Evolutionary conservation across 2,113 vertebrate genomes (phyloP), one percentile per base, ranked within the genome.

Genomic region (Gopherus flavomarginatus): DNA sequence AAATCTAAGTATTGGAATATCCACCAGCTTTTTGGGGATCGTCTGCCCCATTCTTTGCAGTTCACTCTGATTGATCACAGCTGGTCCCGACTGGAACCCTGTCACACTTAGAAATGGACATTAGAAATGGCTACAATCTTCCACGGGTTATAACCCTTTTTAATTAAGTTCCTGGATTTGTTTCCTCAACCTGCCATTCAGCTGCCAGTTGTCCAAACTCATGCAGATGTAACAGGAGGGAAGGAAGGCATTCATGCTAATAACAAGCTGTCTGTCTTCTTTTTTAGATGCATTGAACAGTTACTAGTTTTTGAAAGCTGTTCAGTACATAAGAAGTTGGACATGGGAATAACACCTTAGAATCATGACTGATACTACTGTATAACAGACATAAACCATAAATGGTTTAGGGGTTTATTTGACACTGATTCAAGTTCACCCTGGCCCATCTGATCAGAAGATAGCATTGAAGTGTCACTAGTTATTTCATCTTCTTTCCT

Each of bases 391-490:
- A 8, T 29, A 3, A 16, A 53, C 42, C 13, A 5, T 3, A 42
- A 2, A 11, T 22, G 3, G 38, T 22, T 49, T 10, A 5, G 2
- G 35, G 0, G 1, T 50, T 31, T 75, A 0, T 57, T 29, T 50
- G 82, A 19, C 14, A 5, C 0, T 1, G 47, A 1, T 19, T 54
- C 1, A 17, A 50, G 77, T 11, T 31, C 4, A 9, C 19, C 57
- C 22, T 8, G 52, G 80, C 72, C 9, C 0, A 4, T n/a, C 35
- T 0, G 8, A 85, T 79, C 14, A 42, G 72, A 85, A 0, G 11
- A 0, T 7, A 5, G 54, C 0, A 1, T 1, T 12, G 54, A 0
- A 0, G 0, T 14, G 24, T 19, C 38, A 22, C 21, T 24, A 0
- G 0, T 57, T 42, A 1, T 49, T 17, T 50, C 50, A 1, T 56